Base-by-base conservation (phyloP, 2,888 invertebrate genomes). In the Macrophya annulata region DNA sequence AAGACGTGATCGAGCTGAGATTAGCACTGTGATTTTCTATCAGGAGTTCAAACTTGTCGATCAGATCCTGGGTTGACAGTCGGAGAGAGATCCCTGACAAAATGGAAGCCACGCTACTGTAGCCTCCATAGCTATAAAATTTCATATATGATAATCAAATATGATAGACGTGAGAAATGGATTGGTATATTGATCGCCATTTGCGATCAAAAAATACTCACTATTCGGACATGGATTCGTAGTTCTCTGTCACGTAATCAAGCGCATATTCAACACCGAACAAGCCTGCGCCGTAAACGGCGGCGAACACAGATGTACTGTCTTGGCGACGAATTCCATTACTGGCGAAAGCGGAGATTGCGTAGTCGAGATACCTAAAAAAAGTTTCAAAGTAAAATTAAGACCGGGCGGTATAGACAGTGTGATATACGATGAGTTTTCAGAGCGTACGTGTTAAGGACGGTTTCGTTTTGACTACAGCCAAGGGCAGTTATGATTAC, bases 401-500 rank as follows among this genome's bases (percentile, higher is more conserved):
- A n/a, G 8, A n/a, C n/a, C 55, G 51, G 51, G 51, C 51, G 71
- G 15, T 71, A 71, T 71, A 0, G 25, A 71, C n/a, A 71, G 51
- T 8, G 25, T 43, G 37, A 17, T 77, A 25, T 55, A n/a, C n/a
- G 6, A 59, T 21, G 6, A 25, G 45, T 9, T 4, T 45, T 84
- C n/a, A 51, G 71, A 21, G 85, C 86, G 88, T 89, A 94, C 94
- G 91, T 91, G 85, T 93, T 90, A 21, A 95, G 92, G 37, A 94
- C 91, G 91, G 93, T 93, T 0, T 91, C 89, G 87, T 95, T 90
- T 68, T 88, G 88, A 8, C 94, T 93, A 87, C 95, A 95, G 0
- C 96, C 95, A 17, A 97, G 93, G 0, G 96, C 95, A 77, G 94
- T 93, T 1, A 96, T 94, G 90, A 97, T 95, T 17, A 95, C 94